Evolutionary conservation across 2,888 invertebrate genomes (phyloP).

Genomic region (Dolomedes plantarius): DNA sequence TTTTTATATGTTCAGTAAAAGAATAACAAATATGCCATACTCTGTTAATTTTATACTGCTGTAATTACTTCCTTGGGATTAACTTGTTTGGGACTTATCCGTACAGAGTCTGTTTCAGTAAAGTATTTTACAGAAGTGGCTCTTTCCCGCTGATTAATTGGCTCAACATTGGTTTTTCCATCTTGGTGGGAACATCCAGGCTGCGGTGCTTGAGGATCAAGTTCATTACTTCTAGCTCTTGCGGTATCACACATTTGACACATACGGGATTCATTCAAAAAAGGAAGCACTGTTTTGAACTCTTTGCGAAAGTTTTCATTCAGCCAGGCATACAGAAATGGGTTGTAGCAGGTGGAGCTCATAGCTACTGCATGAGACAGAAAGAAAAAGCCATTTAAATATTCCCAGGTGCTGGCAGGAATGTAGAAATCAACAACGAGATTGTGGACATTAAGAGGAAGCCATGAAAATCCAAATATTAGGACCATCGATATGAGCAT

Average conservation of each 20-base stretch:
- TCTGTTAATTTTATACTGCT: conserved; percentile 36
- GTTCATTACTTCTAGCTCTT: not conserved
- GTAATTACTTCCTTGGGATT: conserved; percentile 24
- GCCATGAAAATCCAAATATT: conserved; percentile 97
- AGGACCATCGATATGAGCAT: conserved; percentile 98
- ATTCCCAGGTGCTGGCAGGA: conserved; percentile 82
- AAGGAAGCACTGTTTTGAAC: conserved; percentile 81
- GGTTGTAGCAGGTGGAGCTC: conserved; percentile 96
- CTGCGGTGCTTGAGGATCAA: conserved; percentile 36
- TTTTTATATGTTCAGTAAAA: too few species aligned
- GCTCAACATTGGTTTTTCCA: not conserved
- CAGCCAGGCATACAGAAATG: conserved; percentile 95
- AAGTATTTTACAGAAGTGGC: conserved; percentile 51
- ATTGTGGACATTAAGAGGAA: conserved; percentile 93
- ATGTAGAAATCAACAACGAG: conserved; percentile 86
- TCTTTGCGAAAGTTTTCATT: conserved; percentile 95
- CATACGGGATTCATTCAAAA: conserved; percentile 41
- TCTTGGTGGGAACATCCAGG: conserved; percentile 35
- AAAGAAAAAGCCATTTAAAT: conserved; percentile 92
- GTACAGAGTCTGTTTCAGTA: conserved; percentile 55
- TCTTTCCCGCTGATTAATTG: conserved; percentile 10
- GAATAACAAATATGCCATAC: too few species aligned
- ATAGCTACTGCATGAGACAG: conserved; percentile 91
- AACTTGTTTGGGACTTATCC: conserved; percentile 53
- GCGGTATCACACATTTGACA: conserved; percentile 41